Conservation (phyloP, 2,797 vertebrate genomes). For the Coccyzus lansbergi region DNA sequence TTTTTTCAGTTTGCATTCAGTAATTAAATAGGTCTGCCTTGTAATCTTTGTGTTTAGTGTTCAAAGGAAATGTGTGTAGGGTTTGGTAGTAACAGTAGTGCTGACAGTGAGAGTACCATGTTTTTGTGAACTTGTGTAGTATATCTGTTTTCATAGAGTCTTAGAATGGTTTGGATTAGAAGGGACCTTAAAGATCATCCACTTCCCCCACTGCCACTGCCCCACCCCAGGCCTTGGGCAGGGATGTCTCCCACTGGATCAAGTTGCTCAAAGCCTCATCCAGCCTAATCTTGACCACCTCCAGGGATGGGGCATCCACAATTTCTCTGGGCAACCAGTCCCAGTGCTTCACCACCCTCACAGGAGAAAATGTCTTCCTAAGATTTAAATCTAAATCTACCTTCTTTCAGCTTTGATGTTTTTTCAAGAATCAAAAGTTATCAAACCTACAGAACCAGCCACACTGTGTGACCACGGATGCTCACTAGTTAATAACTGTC, state of each 20-base stretch:
- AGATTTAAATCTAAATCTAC: too few relatives aligned
- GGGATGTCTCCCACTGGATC: too few relatives aligned
- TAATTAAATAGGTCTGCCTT: background rate
- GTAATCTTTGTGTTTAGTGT: background rate
- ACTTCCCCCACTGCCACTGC: too few relatives aligned
- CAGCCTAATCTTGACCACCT: too few relatives aligned
- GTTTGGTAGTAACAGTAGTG: background rate
- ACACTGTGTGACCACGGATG: background rate
- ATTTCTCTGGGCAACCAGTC: too few relatives aligned
- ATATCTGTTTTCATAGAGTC: background rate
- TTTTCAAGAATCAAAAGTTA: background rate
- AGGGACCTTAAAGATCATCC: too few relatives aligned
- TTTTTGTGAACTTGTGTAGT: background rate
- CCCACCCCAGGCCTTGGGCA: too few relatives aligned
- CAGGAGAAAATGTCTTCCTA: too few relatives aligned
- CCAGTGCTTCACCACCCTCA: too few relatives aligned
- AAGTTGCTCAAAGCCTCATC: too few relatives aligned
- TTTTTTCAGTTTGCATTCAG: background rate
- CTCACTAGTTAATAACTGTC: background rate
- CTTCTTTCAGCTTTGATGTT: background rate
- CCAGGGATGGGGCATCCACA: too few relatives aligned
- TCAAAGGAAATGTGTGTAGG: background rate
- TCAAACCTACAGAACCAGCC: background rate
- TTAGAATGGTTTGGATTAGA: too few relatives aligned
- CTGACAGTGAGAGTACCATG: accelerated